Evolutionary conservation across 1,140 invertebrate genomes (phyloP), one percentile per base, ranked within the genome.

Genomic region (Drosophila lini): DNA sequence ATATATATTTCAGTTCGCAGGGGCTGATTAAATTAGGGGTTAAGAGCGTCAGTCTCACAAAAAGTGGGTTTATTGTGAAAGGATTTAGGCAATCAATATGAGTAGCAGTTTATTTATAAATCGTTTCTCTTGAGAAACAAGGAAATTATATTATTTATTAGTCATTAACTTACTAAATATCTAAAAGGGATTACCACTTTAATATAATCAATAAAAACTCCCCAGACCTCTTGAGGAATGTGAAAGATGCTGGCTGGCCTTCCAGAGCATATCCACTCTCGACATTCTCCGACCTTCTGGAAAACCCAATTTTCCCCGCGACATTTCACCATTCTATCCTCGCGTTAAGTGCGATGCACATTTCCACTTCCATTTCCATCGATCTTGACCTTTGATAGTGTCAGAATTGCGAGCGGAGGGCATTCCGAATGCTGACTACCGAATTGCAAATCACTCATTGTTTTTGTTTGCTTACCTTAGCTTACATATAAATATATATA

Each of bases 301-400:
- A 55, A 55, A 55, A 55, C 22, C 32, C 31, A 31, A 62, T 38
- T 45, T 62, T 45, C 16, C 41, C 41, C 58, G 40, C 31, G 16
- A 31, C 64, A 68, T 50, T 68, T 50, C 64, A 67, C 44, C 42
- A 67, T 25, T 31, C 15, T 11, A 16, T 19, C 4, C 34, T 25
- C 15, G 16, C 25, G 11, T 6, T 9, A 13, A 19, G 11, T 22
- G 16, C 50, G 32, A 61, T 56, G 22, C 32, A 44, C 62, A 68
- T 67, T 68, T 65, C 55, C 31, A 64, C 13, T 50, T 36, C 50
- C 13, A 59, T 16, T 38, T 38, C 10, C 22, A 41, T 8, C 36
- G 74, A 52, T 70, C 57, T 70, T 78, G 74, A 78, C 50, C 75
- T 78, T 78, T 78, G 57, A 28, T 56, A 56, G 22, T 56, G 52